Evolutionary conservation across 2,113 vertebrate genomes (phyloP), one percentile per base, ranked within the genome.

Genomic region (Piaya cayana): DNA sequence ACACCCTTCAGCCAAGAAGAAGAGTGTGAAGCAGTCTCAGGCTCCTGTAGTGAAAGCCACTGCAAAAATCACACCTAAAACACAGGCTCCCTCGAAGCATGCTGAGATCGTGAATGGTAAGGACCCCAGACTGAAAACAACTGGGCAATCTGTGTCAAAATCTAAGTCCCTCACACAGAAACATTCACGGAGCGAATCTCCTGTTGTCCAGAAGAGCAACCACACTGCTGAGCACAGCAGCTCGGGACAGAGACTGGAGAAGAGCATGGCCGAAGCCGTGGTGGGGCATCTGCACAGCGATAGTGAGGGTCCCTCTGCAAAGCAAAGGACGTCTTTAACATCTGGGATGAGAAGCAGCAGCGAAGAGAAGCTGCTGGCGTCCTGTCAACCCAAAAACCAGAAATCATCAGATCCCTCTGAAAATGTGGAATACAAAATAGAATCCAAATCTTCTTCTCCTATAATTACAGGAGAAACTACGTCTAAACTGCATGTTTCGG

Each of bases 1-100:
- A 89, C 96, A 97, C 37, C 45, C 49, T 82, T 82, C 88, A 65
- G 69, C 98, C 70, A 99, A 98, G 95, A 99, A 98, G 97, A 99
- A 97, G 96, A 95, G 82, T 82, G 69, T 95, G 76, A 99, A 98
- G 95, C 95, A 97, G 25, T 90, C 67, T 15, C 96, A 92, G 86
- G 86, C 96, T 80, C 64, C 94, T 92, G 95, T 26, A 80, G 85
- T 96, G 86, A 99, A 99, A 97, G 47, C 95, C 39, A 95, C 92
- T 81, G 52, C 97, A 96, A 99, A 98, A 98, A 55, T 63, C 76
- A 37, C 97, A 80, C 78, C 97, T n/a, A 97, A 97, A 92, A 95
- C 95, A 55, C 43, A 80, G 47, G 97, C 93, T 95, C 97, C 91
- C 10, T 94, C 97, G 81, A 98, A 97, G 90, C 97, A 97, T 58